These are phyloP conservation scores for Hesperophylax magnus DNA, from an alignment of 1,140 invertebrate genomes.

Conservation along the genomic window DNA sequence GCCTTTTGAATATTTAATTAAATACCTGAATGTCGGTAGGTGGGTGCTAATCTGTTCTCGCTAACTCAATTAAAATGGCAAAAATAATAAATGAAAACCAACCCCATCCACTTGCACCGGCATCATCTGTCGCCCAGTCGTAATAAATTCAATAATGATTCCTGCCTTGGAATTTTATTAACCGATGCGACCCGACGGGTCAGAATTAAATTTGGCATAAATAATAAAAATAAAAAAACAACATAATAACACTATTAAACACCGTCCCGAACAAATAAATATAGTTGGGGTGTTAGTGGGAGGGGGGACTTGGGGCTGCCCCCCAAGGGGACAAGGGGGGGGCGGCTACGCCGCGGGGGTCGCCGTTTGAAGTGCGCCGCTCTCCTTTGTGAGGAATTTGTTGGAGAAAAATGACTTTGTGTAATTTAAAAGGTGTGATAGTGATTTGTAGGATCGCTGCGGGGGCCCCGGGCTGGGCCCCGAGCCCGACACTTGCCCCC, in stretches of 20 bases:
- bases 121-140: neutral
- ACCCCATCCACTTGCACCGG: neutral
- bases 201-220: constrained; percentile 34
- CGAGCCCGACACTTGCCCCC: neutral
- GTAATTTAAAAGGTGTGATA: constrained; percentile 50
- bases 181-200: constrained; percentile 19
- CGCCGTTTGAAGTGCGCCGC: constrained; percentile 37
- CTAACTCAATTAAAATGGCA: constrained; percentile 19
- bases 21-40: too few relatives aligned
- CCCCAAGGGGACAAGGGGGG: neutral
- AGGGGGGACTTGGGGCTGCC: neutral
- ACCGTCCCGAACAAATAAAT: constrained; percentile 46
- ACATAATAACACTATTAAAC: constrained; percentile 43
- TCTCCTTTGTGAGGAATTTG: constrained; percentile 40
- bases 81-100: neutral
- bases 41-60: neutral
- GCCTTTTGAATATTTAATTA: too few relatives aligned
- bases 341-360: constrained; percentile 27
- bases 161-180: constrained; percentile 20
- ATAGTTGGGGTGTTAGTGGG: neutral
- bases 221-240: constrained; percentile 42
- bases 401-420: constrained; percentile 42
- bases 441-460: constrained; percentile 41
- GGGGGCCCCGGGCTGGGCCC: neutral
- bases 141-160: constrained; percentile 17